Evolutionary conservation across 2,797 vertebrate species (phyloP).

Genomic region (Crenuchus spilurus): DNA sequence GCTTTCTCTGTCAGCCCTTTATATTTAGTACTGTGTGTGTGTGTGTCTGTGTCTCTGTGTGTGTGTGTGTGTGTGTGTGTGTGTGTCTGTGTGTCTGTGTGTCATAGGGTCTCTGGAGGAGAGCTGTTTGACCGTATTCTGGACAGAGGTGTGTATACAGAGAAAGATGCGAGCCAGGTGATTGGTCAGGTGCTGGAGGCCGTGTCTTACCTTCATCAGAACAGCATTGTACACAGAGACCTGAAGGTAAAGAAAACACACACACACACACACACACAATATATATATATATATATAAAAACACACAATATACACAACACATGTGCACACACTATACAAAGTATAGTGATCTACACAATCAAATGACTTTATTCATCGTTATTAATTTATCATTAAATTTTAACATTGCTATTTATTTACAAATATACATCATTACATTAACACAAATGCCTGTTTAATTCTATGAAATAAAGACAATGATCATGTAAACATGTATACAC

Average conservation of each 20-base stretch:
- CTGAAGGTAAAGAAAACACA: slow-evolving; percentile 88
- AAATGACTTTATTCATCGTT: too few species aligned
- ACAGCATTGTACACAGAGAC: slow-evolving; percentile 91
- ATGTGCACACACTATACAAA: too few species aligned
- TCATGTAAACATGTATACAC: too few species aligned
- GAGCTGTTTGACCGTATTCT: slow-evolving; percentile 94
- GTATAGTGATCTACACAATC: too few species aligned
- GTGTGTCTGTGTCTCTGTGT: not conserved
- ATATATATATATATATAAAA: too few species aligned
- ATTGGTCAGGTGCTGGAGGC: slow-evolving; percentile 91
- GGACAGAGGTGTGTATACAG: slow-evolving; percentile 89
- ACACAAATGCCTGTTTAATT: too few species aligned
- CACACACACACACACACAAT: slow-evolving; percentile 9
- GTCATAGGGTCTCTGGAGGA: slow-evolving; percentile 88
- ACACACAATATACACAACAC: not conserved
- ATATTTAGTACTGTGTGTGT: too few species aligned
- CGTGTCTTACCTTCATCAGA: slow-evolving; percentile 90
- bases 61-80: slow-evolving; percentile 31
- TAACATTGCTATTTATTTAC: too few species aligned
- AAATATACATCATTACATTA: too few species aligned
- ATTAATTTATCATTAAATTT: too few species aligned
- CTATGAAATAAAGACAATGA: too few species aligned
- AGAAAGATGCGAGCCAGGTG: slow-evolving; percentile 90
- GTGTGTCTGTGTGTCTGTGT: slow-evolving; percentile 32
- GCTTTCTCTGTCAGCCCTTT: too few species aligned